Base-by-base conservation (phyloP, 2,113 vertebrate species). In the Chaetorhynchus papuensis region DNA sequence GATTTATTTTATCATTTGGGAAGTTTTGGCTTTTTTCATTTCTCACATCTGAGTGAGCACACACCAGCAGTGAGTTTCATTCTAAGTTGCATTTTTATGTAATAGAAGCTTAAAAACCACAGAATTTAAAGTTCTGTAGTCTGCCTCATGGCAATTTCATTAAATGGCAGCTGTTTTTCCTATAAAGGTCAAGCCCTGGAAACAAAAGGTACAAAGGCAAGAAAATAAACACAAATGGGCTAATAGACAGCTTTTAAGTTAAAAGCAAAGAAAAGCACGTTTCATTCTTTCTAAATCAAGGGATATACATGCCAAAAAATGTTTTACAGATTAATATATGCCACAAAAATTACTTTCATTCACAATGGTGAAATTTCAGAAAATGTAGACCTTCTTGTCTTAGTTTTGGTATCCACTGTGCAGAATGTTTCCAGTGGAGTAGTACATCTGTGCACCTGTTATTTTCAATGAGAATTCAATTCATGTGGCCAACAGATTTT, bases 311-410 rank as follows among this genome's bases (percentile, higher is more conserved):
- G 10, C 10, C 9, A 59, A 78, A 56, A 14, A 39, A 30, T 12
- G 4, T 86, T 53, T 70, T 39, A 59, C 4, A 60, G 10, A n/a
- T 42, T 0, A 71, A 75, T 42, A 39, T 39, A 44, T 0, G 0
- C 8, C 44, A 31, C 30, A 13, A 78, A 93, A 87, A 74, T 33
- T 41, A 59, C 20, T 12, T 44, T 35, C 3, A 2, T 68, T 63
- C 24, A 59, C 11, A 83, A 70, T 8, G 16, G 7, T 7, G 2
- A 78, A 61, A 79, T 83, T 54, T 60, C 30, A 64, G 27, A 78
- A 76, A 79, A 80, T 27, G 49, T 17, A 33, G 4, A 59, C 28
- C 24, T 90, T 35, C 5, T 69, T 50, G 27, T 15, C 21, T 44
- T 56, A 33, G 10, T 52, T 88, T 82, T 85, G 4, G 2, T 52